phyloP scores from a whole-genome alignment of 2,888 invertebrate species.

The Aporophyla lueneburgensis region DNA sequence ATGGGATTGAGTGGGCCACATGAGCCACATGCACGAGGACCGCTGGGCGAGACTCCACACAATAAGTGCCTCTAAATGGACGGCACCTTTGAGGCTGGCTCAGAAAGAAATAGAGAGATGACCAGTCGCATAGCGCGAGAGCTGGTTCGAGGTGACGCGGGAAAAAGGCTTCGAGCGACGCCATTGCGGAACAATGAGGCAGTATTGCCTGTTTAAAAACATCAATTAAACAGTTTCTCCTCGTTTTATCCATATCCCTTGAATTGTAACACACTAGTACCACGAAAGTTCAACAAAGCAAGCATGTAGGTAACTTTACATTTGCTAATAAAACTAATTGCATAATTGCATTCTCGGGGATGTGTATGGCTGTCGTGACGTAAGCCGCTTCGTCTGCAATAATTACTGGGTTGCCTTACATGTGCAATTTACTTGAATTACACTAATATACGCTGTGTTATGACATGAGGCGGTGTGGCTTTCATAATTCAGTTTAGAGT shows the following conservation, averaged over 20 bases:
- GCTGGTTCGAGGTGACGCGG: no score
- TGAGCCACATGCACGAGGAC: no score
- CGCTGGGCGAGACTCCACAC: no score
- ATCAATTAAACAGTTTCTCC: not conserved
- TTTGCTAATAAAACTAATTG: conserved; percentile 54
- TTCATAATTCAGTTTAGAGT: conserved; percentile 21
- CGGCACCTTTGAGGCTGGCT: no score
- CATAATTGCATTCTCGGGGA: conserved; percentile 53
- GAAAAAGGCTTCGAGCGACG: no score
- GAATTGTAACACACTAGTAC: not conserved
- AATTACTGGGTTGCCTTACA: conserved; percentile 47
- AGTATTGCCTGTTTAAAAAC: no score
- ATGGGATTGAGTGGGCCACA: no score
- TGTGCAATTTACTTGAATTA: conserved; percentile 45
- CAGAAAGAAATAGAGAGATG: no score
- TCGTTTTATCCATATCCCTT: not conserved
- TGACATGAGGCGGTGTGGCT: conserved; percentile 13
- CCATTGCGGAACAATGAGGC: no score
- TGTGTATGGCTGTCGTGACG: conserved; percentile 39
- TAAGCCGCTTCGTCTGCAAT: conserved; percentile 44
- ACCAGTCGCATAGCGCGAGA: no score
- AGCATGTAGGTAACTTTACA: conserved; percentile 33
- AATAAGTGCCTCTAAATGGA: no score
- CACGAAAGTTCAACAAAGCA: conserved; percentile 17
- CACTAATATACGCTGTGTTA: conserved; percentile 36